These are phyloP conservation scores for Zhuqinia jingwanae DNA, from an alignment of 2,888 invertebrate species.

Conservation along the genomic window DNA sequence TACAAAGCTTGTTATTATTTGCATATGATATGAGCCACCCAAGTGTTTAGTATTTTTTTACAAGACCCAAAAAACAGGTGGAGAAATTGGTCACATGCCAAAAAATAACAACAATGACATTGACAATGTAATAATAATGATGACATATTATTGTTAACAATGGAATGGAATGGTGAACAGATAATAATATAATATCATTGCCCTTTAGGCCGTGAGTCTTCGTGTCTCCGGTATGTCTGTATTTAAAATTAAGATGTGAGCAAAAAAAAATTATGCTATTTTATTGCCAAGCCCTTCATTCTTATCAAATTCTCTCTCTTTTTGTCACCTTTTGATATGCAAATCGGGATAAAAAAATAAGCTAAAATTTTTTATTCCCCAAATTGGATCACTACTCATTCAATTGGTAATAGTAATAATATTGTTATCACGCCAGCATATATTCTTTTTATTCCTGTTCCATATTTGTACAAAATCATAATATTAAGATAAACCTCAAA, in stretches of 20 bases:
- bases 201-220: too few species aligned
- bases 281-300: background rate
- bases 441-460: slow-evolving; percentile 12
- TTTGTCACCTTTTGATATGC: slow-evolving; percentile 14
- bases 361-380: background rate
- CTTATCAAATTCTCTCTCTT: background rate
- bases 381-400: too few species aligned
- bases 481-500: background rate
- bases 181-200: too few species aligned
- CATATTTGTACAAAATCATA: slow-evolving; percentile 26
- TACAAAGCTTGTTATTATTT: too few species aligned
- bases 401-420: too few species aligned
- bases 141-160: slow-evolving; percentile 29
- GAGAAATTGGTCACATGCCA: slow-evolving; percentile 34
- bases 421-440: too few species aligned
- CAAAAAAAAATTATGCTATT: slow-evolving; percentile 1
- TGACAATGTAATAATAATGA: slow-evolving; percentile 8
- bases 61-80: too few species aligned
- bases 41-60: background rate
- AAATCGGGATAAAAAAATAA: slow-evolving; percentile 6
- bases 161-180: too few species aligned
- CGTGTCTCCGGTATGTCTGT: background rate
- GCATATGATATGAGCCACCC: slow-evolving; percentile 42
- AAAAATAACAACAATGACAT: slow-evolving; percentile 1
- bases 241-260: background rate